Evolutionary conservation across 1,140 invertebrate species (phyloP), one percentile per base, ranked within the genome.

Genomic region (Pygmarrhopalites habei): DNA sequence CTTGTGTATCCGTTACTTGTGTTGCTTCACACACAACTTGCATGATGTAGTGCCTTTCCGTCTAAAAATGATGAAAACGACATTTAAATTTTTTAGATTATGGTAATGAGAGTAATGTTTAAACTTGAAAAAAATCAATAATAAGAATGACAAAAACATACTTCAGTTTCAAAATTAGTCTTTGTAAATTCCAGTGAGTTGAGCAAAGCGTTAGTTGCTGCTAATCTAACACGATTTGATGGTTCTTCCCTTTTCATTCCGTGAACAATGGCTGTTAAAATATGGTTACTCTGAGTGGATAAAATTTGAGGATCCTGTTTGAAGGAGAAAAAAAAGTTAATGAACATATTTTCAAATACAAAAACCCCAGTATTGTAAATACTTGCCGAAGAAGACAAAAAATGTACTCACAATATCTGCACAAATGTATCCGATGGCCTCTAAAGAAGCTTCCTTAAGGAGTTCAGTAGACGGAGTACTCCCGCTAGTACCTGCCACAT

Each of bases 181-280:
- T 92, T 92, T 7, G 95, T 99, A 74, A 99, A 99, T 80, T 99
- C 97, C 25, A 99, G 77, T 0, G 96, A 98, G 77, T 99, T 99
- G n/a, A 92, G 83, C 17, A 99, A 80, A 10, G 97, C 96, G 73
- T 87, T 95, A 15, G 95, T 98, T 4, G 97, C 97, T 32, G 96
- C 96, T 51, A 98, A 79, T 63, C 89, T 80, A 0, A 95, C 91
- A 76, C 92, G 85, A 75, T 86, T 87, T 58, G 80, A 92, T 77
- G 77, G 85, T 82, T 87, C 81, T 80, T 90, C 78, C 81, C 84
- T 82, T 73, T 90, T 82, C 94, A 98, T 98, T 15, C 95, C 95
- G 80, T 98, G 92, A 51, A 99, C 95, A 72, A 99, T 99, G 25
- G 96, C 97, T 43, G 96, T 99, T 39, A 99, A 80, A 72, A 99